Evolutionary conservation across 2,797 vertebrate genomes (phyloP), one percentile per base, ranked within the genome.

Genomic region (Simalia tracyae): DNA sequence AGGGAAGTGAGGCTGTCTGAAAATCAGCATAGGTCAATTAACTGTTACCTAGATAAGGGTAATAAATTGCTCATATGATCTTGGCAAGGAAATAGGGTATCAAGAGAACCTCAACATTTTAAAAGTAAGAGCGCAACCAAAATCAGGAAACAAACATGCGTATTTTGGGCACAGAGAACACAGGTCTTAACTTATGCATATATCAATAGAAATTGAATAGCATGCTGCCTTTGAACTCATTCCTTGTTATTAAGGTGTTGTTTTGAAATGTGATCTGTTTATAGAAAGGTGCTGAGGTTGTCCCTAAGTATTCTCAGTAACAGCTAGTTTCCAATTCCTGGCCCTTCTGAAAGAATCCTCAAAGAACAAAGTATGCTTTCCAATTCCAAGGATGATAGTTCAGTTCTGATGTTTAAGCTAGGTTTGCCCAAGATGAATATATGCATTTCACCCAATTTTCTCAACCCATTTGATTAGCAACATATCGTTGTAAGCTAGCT

Each of bases 21-120:
- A 94, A 95, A 76, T 90, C 93, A 57, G 68, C 64, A 26, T 89
- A 94, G 94, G 92, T 91, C 96, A 96, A 96, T 95, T 94, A 96
- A 95, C 92, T 95, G 90, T 95, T 95, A 96, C 93, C 91, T 89
- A 91, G 89, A 92, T 89, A 94, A 81, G 9, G 9, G 19, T 81
- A 46, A 89, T 1, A 4, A 93, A n/a, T 92, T 94, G 91, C 42
- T 91, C 84, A 86, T 93, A 92, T 84, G 89, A 92, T 93, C 95
- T 95, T 92, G 89, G 60, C 91, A 93, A 95, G 90, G 87, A 96
- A 96, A 93, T 93, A 84, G 90, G 72, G 94, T 95, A 94, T 90
- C 92, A 93, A 87, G 90, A 88, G 91, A 95, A 92, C 84, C 42
- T 88, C 90, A 90, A 85, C 86, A 66, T 68, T 86, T 95, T 92